Percentiles rank a stretch among this genome's conserved stretches.
phyloP scores from a whole-genome alignment of 2,888 invertebrate species.

The Lasiommata megera region DNA sequence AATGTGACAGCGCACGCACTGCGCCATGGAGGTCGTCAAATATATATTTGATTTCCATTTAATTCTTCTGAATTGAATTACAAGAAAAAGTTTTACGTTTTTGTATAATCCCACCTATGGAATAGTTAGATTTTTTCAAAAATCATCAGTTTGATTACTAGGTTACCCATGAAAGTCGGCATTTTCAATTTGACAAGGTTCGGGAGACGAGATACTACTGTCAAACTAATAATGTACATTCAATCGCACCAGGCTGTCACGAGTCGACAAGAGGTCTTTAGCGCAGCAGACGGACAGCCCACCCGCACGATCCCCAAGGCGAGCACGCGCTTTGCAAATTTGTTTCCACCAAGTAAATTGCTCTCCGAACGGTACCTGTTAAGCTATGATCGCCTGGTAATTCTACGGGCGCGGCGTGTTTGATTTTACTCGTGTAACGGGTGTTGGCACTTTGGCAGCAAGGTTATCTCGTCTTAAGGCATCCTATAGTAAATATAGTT shows the following conservation, averaged over 20 bases:
- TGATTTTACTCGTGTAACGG: constrained; percentile 37
- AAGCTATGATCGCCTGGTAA: constrained; percentile 48
- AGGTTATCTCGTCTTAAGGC: constrained; percentile 1
- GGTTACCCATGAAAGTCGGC: too few relatives aligned
- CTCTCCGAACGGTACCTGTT: constrained; percentile 53
- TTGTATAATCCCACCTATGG: too few relatives aligned
- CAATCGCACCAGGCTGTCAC: constrained; percentile 50
- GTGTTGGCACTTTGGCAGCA: constrained; percentile 20
- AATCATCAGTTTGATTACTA: too few relatives aligned
- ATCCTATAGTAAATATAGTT: neutral
- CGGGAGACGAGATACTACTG: too few relatives aligned
- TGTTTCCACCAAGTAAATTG: constrained; percentile 40
- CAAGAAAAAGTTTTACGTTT: too few relatives aligned
- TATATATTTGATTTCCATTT: too few relatives aligned
- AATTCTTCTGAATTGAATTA: too few relatives aligned
- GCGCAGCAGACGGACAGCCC: constrained; percentile 51
- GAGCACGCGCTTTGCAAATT: constrained; percentile 61
- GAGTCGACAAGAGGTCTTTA: constrained; percentile 55
- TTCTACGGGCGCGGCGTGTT: constrained; percentile 22
- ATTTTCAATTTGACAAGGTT: too few relatives aligned
- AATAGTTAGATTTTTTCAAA: too few relatives aligned
- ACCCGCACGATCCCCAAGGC: constrained; percentile 68
- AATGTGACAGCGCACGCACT: too few relatives aligned
- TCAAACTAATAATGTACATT: constrained; percentile 22
- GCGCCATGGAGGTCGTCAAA: too few relatives aligned